Evolutionary conservation across 2,113 vertebrate genomes (phyloP).

Genomic region (Stegastes partitus): DNA sequence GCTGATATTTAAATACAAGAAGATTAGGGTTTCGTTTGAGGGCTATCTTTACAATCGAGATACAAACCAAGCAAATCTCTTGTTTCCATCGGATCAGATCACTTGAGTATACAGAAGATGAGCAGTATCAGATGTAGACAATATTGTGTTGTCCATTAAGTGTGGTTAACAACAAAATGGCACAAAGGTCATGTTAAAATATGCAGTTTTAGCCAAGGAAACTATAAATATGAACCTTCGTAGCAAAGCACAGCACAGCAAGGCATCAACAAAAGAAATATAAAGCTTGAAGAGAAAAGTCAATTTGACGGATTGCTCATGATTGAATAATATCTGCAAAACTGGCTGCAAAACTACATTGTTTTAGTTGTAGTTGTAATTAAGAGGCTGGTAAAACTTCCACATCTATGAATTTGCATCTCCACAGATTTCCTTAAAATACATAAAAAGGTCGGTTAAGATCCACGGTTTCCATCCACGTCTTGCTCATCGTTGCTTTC

Average conservation of each 20-base stretch:
- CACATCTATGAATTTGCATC: background rate
- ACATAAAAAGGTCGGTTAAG: background rate
- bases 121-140: background rate
- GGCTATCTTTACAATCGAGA: background rate
- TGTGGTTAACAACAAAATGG: no score
- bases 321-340: background rate
- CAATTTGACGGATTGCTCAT: background rate
- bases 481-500: slow-evolving; percentile 25
- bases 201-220: no score
- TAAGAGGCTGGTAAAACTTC: slow-evolving; percentile 8
- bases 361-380: background rate
- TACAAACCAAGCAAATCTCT: background rate
- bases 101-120: background rate
- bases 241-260: no score
- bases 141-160: background rate
- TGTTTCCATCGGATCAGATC: background rate
- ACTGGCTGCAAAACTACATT: background rate
- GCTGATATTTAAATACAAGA: background rate
- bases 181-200: no score
- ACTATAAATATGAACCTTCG: no score
- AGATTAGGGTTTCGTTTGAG: background rate
- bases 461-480: background rate
- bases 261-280: no score
- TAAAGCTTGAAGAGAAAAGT: no score
- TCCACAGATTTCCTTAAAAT: background rate